These are phyloP conservation scores for Camelus bactrianus DNA, from an alignment of 2,113 vertebrate genomes.

Conservation along the genomic window DNA sequence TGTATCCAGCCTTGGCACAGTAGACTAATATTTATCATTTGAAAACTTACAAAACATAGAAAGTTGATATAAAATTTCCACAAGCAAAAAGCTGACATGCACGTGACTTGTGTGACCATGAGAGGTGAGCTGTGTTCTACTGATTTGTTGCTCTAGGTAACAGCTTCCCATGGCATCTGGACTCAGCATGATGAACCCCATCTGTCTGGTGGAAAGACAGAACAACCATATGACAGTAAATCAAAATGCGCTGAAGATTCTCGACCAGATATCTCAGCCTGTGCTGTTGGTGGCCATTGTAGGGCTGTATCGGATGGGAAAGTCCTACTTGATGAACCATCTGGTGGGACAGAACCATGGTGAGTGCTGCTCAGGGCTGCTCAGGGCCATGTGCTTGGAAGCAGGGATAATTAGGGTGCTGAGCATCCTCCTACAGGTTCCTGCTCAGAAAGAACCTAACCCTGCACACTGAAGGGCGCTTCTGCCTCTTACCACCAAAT, in stretches of 20 bases:
- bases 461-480: not conserved
- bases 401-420: not conserved
- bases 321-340: conserved; percentile 82
- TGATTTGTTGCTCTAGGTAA: not conserved
- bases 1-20: not conserved
- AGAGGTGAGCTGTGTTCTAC: not conserved
- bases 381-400: not conserved
- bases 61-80: not conserved
- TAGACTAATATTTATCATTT: not conserved
- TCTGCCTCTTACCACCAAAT: not conserved
- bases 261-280: conserved; percentile 53
- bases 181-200: conserved; percentile 14
- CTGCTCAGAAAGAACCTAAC: not conserved
- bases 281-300: conserved; percentile 79
- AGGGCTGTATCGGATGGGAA: conserved; percentile 74
- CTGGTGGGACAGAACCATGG: conserved; percentile 64
- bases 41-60: not conserved
- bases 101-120: not conserved
- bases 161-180: not conserved
- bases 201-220: conserved; percentile 46
- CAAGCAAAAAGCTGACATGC: not conserved
- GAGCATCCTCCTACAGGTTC: not conserved
- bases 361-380: not conserved
- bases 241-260: conserved; percentile 42
- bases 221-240: conserved; percentile 48